A percentile compares a stretch with the other conserved stretches of the same genome.
Evolutionary conservation across 2,888 invertebrate species (phyloP).

Genomic region (Tricholauxania praeusta): DNA sequence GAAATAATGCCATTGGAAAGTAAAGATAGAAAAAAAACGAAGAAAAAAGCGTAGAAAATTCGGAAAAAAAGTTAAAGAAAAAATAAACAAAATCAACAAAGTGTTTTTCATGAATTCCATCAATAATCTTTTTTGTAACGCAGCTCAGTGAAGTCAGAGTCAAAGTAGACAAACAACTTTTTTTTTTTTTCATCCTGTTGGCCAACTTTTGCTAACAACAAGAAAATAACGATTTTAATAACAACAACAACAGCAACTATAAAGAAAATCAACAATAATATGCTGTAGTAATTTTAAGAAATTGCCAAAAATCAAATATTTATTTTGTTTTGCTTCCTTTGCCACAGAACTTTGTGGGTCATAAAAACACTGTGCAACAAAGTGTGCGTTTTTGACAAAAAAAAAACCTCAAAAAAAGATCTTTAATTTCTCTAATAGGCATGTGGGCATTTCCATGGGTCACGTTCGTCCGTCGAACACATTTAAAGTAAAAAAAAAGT

Average conservation of each 20-base stretch:
- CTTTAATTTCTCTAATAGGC: no score
- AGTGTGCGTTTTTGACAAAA: no score
- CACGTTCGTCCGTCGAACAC: no score
- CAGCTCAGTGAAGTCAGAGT: background rate
- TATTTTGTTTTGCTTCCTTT: constrained; percentile 5
- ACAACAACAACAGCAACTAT: constrained; percentile 5
- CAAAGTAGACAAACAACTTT: background rate
- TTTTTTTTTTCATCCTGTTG: no score
- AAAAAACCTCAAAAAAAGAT: no score
- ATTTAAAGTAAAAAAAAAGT: no score
- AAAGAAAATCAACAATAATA: background rate
- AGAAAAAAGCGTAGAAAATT: background rate
- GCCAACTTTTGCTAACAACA: background rate
- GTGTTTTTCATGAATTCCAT: constrained; percentile 12
- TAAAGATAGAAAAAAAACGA: background rate
- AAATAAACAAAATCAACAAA: constrained; percentile 7
- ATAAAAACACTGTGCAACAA: background rate
- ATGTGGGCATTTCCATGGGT: no score
- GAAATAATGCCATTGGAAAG: background rate
- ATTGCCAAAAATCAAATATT: background rate
- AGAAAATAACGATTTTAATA: background rate
- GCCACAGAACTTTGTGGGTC: background rate
- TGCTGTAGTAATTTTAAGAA: constrained; percentile 1
- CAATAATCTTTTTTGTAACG: background rate
- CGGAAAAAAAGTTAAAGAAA: background rate